Conservation (phyloP, 2,888 invertebrate genomes). For the Aporophyla nigra region DNA sequence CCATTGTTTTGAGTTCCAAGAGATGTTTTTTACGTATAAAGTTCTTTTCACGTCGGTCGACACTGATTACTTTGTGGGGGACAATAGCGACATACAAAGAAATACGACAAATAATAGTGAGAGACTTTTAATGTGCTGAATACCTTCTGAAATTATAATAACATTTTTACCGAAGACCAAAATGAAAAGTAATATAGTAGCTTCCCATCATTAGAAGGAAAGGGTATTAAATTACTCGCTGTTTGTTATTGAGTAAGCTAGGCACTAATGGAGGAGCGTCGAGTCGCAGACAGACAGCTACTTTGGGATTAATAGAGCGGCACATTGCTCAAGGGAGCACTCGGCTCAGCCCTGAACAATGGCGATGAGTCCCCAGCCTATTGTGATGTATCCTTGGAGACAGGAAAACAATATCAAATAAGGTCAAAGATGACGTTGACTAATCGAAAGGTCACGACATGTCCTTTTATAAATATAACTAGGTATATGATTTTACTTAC, state of each 20-base stretch:
- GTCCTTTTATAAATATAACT: too few relatives aligned
- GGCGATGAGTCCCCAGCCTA: slow-evolving; percentile 4
- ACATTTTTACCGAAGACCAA: not conserved
- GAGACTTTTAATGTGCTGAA: not conserved
- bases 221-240: not conserved
- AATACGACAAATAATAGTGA: not conserved
- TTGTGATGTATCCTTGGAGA: slow-evolving; percentile 10
- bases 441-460: not conserved
- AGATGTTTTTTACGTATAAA: slow-evolving; percentile 48
- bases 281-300: slow-evolving; percentile 24
- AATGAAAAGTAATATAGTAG: not conserved
- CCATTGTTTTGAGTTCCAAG: slow-evolving; percentile 75
- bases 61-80: not conserved
- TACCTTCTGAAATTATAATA: not conserved
- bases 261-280: slow-evolving; percentile 5
- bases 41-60: slow-evolving; percentile 12
- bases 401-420: slow-evolving; percentile 27
- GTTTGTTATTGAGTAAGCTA: slow-evolving; percentile 33
- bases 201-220: not conserved
- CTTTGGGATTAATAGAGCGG: slow-evolving; percentile 42
- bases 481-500: too few relatives aligned
- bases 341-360: slow-evolving; percentile 17
- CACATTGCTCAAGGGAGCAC: slow-evolving; percentile 42
- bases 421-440: slow-evolving; percentile 30
- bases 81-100: not conserved